Base-by-base conservation (phyloP, 2,888 invertebrate genomes). In the Empis stercorea region DNA sequence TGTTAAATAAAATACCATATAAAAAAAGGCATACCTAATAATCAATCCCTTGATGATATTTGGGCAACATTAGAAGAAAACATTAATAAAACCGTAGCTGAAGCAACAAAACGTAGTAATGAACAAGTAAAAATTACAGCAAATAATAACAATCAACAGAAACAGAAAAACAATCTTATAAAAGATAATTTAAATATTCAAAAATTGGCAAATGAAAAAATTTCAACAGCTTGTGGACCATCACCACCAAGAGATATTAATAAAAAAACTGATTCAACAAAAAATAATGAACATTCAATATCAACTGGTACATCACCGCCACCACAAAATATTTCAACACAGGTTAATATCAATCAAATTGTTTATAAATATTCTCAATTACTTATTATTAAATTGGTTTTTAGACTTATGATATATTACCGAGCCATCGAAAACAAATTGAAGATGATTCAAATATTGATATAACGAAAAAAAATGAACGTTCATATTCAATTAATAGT, bases 301-400 rank as follows among this genome's bases (percentile, higher is more conserved):
- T 84, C 84, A 48, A 85, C 81, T 43, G 87, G 84, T 49, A 88
- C 88, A 30, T 88, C 87, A 30, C 88, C 89, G 39, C 86, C 87
- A 30, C 88, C 89, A 3, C 89, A 89, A 66, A 86, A 73, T 62
- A 87, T 86, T 60, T 86, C 88, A 23, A 91, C 89, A 20, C 89
- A 91, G 78, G 86, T 84, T 66, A 59, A 59, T 11, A 40, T 9
- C 34, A n/a, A n/a, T n/a, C n/a, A n/a, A n/a, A n/a, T n/a, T n/a
- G n/a, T 44, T 47, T 46, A 30, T 42, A n/a, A 43, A 23, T 4
- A 23, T 41, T 2, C 4, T 40, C 9, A 23, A n/a, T 10, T 37
- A 11, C 13, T 44, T 30, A 10, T 57, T 57, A 14, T n/a, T 16
- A 23, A 40, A 16, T 40, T 14, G n/a, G 10, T 11, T 64, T 65